Evolutionary conservation across 2,797 vertebrate species (phyloP).

Genomic region (Chromobotia macracanthus): DNA sequence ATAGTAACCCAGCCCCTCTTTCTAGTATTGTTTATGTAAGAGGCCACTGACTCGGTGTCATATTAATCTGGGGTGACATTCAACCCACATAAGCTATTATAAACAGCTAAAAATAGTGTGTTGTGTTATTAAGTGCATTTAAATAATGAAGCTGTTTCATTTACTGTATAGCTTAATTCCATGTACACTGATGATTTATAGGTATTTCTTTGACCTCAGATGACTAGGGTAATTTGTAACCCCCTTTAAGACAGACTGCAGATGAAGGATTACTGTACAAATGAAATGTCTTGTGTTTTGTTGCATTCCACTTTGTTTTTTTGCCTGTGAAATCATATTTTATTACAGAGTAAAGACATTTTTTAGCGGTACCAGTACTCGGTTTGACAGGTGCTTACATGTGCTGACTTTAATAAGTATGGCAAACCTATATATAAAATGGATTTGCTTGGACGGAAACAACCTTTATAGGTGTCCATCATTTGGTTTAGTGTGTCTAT

Average conservation of each 20-base stretch:
- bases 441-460: constrained; percentile 21
- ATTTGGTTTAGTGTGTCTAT: not conserved
- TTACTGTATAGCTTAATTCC: no score
- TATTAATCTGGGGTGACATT: constrained; percentile 70
- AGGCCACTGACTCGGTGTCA: constrained; percentile 51
- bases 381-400: no score
- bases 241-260: not conserved
- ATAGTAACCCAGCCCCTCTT: constrained; percentile 41
- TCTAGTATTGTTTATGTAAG: constrained; percentile 58
- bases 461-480: constrained; percentile 23
- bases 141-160: constrained; percentile 62
- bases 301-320: not conserved
- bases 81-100: constrained; percentile 63
- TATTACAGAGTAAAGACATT: not conserved
- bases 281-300: not conserved
- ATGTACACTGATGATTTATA: no score
- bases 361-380: not conserved
- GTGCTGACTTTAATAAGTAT: not conserved
- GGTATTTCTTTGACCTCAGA: not conserved
- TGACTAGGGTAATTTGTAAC: not conserved
- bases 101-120: constrained; percentile 67
- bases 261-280: not conserved
- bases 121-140: constrained; percentile 53
- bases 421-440: constrained; percentile 32
- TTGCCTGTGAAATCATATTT: not conserved